These are phyloP conservation scores for Olivierus martensii DNA, from an alignment of 1,140 invertebrate genomes.

Conservation along the genomic window DNA sequence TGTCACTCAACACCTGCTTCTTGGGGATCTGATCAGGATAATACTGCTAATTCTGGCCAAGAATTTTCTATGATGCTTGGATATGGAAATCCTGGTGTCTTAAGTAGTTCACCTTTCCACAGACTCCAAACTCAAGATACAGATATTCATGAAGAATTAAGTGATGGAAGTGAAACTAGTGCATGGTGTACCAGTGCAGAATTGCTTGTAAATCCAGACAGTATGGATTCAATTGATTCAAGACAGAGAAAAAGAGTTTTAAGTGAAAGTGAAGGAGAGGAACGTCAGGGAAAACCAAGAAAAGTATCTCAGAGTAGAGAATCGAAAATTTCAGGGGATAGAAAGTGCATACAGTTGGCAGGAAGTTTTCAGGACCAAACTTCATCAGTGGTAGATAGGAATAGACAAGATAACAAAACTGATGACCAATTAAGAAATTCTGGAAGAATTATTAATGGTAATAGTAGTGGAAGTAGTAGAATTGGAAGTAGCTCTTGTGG, in stretches of 20 bases:
- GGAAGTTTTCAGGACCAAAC: not conserved
- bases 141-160: not conserved
- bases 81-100: not conserved
- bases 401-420: not conserved
- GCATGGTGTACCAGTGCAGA: not conserved
- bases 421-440: not conserved
- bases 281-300: not conserved
- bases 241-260: not conserved
- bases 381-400: not conserved
- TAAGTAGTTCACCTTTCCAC: not conserved
- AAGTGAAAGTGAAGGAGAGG: not conserved
- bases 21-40: not conserved
- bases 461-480: not conserved
- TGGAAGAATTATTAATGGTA: not conserved
- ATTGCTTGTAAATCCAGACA: not conserved
- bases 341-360: not conserved
- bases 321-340: not conserved
- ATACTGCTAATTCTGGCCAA: not conserved
- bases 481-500: not conserved
- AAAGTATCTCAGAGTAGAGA: not conserved
- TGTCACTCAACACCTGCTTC: not conserved
- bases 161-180: not conserved
- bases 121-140: not conserved
- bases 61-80: not conserved
- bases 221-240: not conserved